Percentiles rank a stretch among this genome's conserved stretches.
Conservation (phyloP, 2,113 vertebrate species). For the Bombycilla garrulus region DNA sequence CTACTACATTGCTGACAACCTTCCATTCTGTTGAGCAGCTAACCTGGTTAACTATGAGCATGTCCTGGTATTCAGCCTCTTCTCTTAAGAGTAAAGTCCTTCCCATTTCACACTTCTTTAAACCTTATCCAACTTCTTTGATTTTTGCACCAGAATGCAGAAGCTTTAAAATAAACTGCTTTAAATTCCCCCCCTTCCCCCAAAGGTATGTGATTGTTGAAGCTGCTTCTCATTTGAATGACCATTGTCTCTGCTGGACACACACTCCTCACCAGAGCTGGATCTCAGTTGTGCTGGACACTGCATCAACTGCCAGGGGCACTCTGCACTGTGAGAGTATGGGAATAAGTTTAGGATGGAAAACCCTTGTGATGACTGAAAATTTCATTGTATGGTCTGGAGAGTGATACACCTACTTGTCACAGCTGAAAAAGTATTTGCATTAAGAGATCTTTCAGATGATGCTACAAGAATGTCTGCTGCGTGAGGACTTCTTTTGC, state of each 20-base stretch:
- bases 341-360: background rate
- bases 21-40: background rate
- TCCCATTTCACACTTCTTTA: conserved; percentile 1
- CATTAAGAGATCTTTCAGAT: background rate
- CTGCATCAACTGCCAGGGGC: background rate
- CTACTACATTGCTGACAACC: background rate
- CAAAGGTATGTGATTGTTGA: background rate
- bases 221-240: background rate
- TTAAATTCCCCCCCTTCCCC: background rate
- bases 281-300: background rate
- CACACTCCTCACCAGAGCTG: background rate
- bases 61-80: background rate
- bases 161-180: background rate
- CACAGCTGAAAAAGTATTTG: background rate
- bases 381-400: background rate
- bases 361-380: background rate
- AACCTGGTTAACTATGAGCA: background rate
- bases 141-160: background rate
- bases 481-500: background rate
- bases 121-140: background rate
- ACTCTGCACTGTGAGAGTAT: background rate
- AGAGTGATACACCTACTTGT: background rate
- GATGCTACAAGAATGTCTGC: background rate
- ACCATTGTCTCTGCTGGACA: background rate
- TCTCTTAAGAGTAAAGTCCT: background rate